phyloP scores from a whole-genome alignment of 2,888 invertebrate genomes.

The Nomada lathburiana region DNA sequence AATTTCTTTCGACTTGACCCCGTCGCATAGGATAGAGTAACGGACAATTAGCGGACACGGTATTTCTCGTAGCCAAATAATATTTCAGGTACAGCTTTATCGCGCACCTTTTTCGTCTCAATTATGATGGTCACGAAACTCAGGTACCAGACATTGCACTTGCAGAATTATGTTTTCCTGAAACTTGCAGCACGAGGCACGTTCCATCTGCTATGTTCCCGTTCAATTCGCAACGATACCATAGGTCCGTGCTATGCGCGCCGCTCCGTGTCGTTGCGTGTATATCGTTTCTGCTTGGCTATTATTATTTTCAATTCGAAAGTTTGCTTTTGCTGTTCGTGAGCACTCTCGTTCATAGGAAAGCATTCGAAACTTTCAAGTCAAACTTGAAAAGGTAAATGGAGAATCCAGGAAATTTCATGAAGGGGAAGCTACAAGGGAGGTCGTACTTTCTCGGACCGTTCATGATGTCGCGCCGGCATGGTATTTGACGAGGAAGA shows the following conservation, averaged over 20 bases:
- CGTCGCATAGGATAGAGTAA: conserved; percentile 3
- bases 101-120: no score
- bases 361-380: conserved; percentile 9
- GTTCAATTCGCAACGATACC: no score
- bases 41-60: conserved; percentile 32
- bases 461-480: not conserved
- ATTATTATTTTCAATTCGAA: conserved; percentile 30
- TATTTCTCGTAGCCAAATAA: conserved; percentile 1
- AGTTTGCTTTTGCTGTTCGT: conserved; percentile 1
- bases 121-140: no score
- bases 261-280: not conserved
- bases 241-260: no score
- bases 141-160: no score
- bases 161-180: no score
- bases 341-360: not conserved
- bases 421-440: conserved; percentile 20
- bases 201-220: no score
- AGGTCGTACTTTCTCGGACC: conserved; percentile 22
- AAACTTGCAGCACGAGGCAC: no score
- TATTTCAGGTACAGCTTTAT: not conserved
- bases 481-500: conserved; percentile 18
- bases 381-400: conserved; percentile 7
- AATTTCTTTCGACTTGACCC: conserved; percentile 23
- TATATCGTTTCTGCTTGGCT: not conserved
- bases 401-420: conserved; percentile 24